These are phyloP conservation scores for Canis aureus DNA, from an alignment of 2,113 vertebrate genomes.

Conservation along the genomic window DNA sequence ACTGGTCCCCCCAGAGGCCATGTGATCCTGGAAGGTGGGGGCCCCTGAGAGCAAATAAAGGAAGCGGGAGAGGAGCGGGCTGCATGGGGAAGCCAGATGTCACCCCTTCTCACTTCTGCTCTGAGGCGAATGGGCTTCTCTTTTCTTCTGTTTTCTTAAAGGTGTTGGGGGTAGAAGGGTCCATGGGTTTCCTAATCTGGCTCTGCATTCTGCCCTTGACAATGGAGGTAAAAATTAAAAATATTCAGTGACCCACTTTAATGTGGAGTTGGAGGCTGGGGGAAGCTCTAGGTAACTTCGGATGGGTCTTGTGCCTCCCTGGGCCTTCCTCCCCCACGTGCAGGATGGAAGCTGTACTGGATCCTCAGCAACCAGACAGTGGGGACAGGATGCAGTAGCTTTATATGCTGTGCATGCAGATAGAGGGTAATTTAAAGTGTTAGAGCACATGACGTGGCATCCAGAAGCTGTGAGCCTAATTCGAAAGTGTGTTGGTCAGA, in stretches of 20 bases:
- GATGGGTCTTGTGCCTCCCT: rapidly evolving
- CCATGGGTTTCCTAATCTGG: not conserved
- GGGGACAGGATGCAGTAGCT: too few relatives aligned
- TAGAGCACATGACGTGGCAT: rapidly evolving
- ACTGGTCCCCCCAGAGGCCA: not conserved
- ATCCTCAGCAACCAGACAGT: not conserved
- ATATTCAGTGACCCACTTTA: not conserved
- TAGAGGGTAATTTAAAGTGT: rapidly evolving
- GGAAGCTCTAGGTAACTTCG: not conserved
- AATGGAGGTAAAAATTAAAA: not conserved
- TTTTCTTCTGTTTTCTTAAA: not conserved
- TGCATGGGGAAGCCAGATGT: not conserved
- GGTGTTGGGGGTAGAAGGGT: not conserved
- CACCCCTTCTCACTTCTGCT: constrained; percentile 13
- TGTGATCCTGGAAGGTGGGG: not conserved
- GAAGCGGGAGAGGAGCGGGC: not conserved
- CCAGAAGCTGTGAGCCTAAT: not conserved
- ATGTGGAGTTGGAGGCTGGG: not conserved
- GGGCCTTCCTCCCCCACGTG: rapidly evolving
- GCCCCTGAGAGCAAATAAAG: not conserved
- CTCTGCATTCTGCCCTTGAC: not conserved
- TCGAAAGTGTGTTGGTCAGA: not conserved
- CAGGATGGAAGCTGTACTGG: rapidly evolving
- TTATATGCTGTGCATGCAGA: rapidly evolving
- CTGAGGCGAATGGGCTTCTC: not conserved